Evolutionary conservation across 2,888 invertebrate species (phyloP).

Genomic region (Incurvaria masculella): DNA sequence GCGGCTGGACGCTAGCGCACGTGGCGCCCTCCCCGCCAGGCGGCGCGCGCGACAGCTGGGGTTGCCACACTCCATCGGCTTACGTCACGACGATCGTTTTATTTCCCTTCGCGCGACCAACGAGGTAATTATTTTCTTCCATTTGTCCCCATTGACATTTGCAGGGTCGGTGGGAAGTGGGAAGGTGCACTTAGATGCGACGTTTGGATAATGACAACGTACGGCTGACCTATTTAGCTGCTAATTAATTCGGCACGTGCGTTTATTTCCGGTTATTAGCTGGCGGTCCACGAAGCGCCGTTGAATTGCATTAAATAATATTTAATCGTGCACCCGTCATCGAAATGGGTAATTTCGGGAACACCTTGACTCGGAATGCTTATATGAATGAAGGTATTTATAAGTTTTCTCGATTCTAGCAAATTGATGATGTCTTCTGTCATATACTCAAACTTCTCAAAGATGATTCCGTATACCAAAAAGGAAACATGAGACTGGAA

Average conservation of each 20-base stretch:
- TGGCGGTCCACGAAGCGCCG: slow-evolving; percentile 15
- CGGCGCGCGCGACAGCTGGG: slow-evolving; percentile 17
- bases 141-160: slow-evolving; percentile 1
- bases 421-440: too few species aligned
- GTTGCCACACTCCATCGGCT: slow-evolving; percentile 1
- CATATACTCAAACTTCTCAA: too few species aligned
- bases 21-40: neutral
- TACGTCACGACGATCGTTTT: neutral
- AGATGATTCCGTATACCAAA: too few species aligned
- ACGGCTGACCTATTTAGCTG: slow-evolving; percentile 36
- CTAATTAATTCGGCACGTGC: slow-evolving; percentile 29
- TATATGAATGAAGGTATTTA: too few species aligned
- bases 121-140: neutral
- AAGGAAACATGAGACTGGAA: too few species aligned
- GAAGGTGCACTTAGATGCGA: slow-evolving; percentile 23
- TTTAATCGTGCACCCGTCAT: neutral
- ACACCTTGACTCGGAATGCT: too few species aligned
- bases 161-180: neutral
- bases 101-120: neutral
- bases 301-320: slow-evolving; percentile 23
- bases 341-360: too few species aligned
- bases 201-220: slow-evolving; percentile 34
- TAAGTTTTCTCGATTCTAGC: too few species aligned
- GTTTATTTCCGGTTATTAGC: slow-evolving; percentile 4
- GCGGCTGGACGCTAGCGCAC: slow-evolving; percentile 25